Conservation (phyloP, 2,888 invertebrate genomes). For the Drosophila fungiperda region DNA sequence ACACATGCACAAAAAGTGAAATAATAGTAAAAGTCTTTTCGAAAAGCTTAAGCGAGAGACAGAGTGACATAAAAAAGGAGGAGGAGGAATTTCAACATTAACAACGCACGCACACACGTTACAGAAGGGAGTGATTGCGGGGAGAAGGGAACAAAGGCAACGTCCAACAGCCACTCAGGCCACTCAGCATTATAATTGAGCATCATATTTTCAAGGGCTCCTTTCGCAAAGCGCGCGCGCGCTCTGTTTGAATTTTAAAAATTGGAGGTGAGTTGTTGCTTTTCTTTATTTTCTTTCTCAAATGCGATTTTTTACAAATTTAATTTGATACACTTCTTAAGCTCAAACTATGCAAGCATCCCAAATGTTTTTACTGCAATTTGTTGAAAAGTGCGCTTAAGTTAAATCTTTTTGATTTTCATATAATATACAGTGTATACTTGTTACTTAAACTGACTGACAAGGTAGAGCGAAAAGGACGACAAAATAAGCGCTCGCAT, state of each 20-base stretch:
- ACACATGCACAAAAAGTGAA: conserved; percentile 38
- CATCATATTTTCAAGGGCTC: conserved; percentile 51
- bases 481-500: background rate
- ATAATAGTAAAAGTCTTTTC: conserved; percentile 53
- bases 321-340: conserved; percentile 48
- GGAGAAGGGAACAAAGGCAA: conserved; percentile 18
- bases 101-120: conserved; percentile 35
- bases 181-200: conserved; percentile 36
- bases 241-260: conserved; percentile 45
- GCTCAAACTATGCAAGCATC: conserved; percentile 38
- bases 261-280: conserved; percentile 47
- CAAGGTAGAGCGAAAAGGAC: background rate
- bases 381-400: background rate
- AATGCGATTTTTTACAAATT: conserved; percentile 22
- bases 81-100: conserved; percentile 26
- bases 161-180: conserved; percentile 25
- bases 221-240: conserved; percentile 22
- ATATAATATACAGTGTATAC: background rate
- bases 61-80: conserved; percentile 17
- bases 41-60: conserved; percentile 13
- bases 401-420: background rate
- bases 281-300: background rate
- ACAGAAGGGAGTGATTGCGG: conserved; percentile 6
- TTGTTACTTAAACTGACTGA: background rate
- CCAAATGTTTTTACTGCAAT: conserved; percentile 7